Evolutionary conservation across 2,888 invertebrate species (phyloP).

Genomic region (Melipona bicolor): DNA sequence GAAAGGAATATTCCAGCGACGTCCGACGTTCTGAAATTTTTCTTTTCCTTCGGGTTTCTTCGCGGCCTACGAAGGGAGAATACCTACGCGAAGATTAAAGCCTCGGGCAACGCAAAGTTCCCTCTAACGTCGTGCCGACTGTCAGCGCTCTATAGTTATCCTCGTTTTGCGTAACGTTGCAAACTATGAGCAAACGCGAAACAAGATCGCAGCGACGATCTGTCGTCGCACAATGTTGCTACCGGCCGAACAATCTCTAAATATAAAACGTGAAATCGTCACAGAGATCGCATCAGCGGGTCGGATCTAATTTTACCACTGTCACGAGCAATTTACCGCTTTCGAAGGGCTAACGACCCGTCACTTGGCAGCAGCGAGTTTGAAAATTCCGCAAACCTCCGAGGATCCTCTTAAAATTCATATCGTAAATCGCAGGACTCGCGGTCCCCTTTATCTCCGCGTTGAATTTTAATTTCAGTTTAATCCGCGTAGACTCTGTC

Average conservation of each 20-base stretch:
- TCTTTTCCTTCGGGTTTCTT: not conserved
- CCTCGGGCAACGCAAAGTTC: not conserved
- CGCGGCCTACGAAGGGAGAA: not conserved
- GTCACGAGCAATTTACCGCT: slow-evolving; percentile 2
- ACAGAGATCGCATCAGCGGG: slow-evolving; percentile 14
- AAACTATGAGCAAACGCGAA: slow-evolving; percentile 18
- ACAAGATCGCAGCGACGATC: slow-evolving; percentile 10
- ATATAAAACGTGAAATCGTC: slow-evolving; percentile 9
- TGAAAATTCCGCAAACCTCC: slow-evolving; percentile 1
- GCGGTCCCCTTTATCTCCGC: not conserved
- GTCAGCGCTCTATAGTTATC: slow-evolving; percentile 24
- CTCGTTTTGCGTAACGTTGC: slow-evolving; percentile 30
- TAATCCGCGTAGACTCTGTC: slow-evolving; percentile 1
- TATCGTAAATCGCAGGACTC: not conserved
- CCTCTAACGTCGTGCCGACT: slow-evolving; percentile 3
- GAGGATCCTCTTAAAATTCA: not conserved
- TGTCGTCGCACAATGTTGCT: slow-evolving; percentile 10
- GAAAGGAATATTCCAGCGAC: too few relatives aligned
- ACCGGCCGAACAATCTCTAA: slow-evolving; percentile 1
- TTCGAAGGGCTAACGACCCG: slow-evolving; percentile 17
- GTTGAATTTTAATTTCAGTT: slow-evolving; percentile 5
- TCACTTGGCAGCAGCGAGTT: slow-evolving; percentile 16
- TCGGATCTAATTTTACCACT: slow-evolving; percentile 21
- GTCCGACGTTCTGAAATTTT: not conserved
- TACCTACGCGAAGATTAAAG: slow-evolving; percentile 20